Evolutionary conservation across 2,797 vertebrate genomes (phyloP).

Genomic region (Cheirogaleus major): DNA sequence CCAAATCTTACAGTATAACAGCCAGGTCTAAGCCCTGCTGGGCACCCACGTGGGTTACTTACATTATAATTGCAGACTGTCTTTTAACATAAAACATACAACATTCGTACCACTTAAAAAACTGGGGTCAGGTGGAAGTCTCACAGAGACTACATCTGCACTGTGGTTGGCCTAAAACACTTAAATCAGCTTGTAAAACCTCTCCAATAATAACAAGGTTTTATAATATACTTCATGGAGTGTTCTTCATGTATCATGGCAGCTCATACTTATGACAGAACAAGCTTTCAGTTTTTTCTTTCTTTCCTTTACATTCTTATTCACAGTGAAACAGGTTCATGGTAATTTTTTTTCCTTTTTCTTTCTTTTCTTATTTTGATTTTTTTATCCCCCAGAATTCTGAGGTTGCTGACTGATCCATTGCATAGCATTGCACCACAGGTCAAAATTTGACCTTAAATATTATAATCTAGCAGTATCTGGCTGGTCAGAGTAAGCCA

Average conservation of each 20-base stretch:
- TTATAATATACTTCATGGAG: conserved; percentile 93
- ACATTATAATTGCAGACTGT: conserved; percentile 97
- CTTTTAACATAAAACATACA: conserved; percentile 99
- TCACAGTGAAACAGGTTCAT: conserved; percentile 93
- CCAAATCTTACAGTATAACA: conserved; percentile 94
- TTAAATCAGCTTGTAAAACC: conserved; percentile 95
- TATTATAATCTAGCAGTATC: conserved; percentile 88
- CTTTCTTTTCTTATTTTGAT: neutral
- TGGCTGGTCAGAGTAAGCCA: conserved; percentile 82
- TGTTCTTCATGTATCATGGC: conserved; percentile 90
- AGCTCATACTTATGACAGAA: conserved; percentile 89
- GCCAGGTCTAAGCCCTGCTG: conserved; percentile 96
- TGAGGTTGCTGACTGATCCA: conserved; percentile 88
- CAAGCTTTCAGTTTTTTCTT: conserved; percentile 85
- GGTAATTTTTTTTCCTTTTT: neutral
- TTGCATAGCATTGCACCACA: conserved; percentile 89
- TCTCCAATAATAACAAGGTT: conserved; percentile 93
- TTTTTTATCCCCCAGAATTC: conserved; percentile 82
- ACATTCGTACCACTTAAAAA: conserved; percentile 99
- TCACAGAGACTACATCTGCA: conserved; percentile 99
- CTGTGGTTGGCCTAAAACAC: conserved; percentile 94
- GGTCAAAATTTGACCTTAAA: conserved; percentile 87
- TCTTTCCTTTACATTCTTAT: conserved; percentile 89
- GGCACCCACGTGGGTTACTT: conserved; percentile 91
- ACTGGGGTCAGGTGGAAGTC: conserved; percentile 96